A percentile compares a stretch with the other conserved stretches of the same genome.
Conservation (phyloP, 2,113 vertebrate species). For the Nestor notabilis region DNA sequence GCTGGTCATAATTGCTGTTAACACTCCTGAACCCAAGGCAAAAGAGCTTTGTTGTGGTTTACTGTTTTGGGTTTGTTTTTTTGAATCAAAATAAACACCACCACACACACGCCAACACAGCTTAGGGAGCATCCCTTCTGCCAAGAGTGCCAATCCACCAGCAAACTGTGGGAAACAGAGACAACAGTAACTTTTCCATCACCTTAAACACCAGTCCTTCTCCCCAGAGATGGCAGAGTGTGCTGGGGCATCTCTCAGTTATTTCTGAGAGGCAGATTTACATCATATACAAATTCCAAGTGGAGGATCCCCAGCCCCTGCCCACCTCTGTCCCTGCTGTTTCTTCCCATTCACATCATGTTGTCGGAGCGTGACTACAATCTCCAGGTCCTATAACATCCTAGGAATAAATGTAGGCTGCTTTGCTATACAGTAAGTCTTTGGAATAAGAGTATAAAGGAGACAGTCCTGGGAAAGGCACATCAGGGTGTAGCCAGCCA, state of each 20-base stretch:
- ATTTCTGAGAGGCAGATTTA: background rate
- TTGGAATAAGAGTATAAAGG: background rate
- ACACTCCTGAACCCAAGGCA: background rate
- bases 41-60: background rate
- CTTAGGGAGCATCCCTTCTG: background rate
- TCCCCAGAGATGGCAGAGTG: background rate
- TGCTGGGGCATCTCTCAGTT: background rate
- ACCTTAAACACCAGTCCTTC: background rate
- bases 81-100: background rate
- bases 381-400: background rate
- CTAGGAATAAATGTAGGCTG: background rate
- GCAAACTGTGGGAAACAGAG: background rate
- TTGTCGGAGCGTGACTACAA: rapidly evolving
- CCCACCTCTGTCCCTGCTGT: background rate
- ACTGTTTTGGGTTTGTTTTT: background rate
- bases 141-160: background rate
- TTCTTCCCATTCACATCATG: background rate
- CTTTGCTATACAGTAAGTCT: background rate
- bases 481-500: rapidly evolving
- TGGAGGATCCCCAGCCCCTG: background rate
- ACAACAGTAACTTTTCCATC: background rate
- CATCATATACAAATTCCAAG: background rate
- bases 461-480: background rate
- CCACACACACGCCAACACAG: rapidly evolving
- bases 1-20: background rate